Conservation (phyloP, 2,888 invertebrate genomes). For the Pterobdella sp. region DNA sequence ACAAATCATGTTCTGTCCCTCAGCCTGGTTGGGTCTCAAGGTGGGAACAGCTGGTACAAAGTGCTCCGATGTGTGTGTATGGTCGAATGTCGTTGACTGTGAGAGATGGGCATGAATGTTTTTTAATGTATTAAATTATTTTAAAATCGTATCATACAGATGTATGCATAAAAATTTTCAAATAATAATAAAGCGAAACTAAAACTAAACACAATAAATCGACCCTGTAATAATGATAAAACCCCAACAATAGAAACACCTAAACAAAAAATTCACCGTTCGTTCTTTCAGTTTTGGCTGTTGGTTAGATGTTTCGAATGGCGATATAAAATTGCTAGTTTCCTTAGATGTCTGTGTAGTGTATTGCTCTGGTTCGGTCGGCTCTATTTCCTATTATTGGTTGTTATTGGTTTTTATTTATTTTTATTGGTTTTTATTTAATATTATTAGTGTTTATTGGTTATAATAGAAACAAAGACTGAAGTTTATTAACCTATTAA, state of each 20-base stretch:
- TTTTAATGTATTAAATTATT: conserved; percentile 2
- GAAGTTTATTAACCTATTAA: too few species aligned
- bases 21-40: conserved; percentile 27
- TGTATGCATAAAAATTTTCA: not conserved
- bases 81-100: conserved; percentile 18
- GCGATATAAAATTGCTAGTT: conserved; percentile 20
- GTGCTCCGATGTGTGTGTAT: conserved; percentile 20
- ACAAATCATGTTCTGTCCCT: conserved; percentile 33
- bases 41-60: conserved; percentile 19
- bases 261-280: not conserved
- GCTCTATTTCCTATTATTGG: conserved; percentile 15
- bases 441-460: too few species aligned
- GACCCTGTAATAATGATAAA: too few species aligned
- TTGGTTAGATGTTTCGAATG: conserved; percentile 30
- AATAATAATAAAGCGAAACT: not conserved
- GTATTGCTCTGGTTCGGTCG: conserved; percentile 7
- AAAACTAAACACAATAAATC: not conserved
- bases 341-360: conserved; percentile 23
- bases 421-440: too few species aligned
- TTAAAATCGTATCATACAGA: conserved; percentile 2
- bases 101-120: too few species aligned
- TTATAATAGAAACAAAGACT: too few species aligned
- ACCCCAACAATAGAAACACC: not conserved
- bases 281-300: conserved; percentile 20
- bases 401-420: too few species aligned